Evolutionary conservation across 2,797 vertebrate genomes (phyloP).

Genomic region (Poecilia picta): DNA sequence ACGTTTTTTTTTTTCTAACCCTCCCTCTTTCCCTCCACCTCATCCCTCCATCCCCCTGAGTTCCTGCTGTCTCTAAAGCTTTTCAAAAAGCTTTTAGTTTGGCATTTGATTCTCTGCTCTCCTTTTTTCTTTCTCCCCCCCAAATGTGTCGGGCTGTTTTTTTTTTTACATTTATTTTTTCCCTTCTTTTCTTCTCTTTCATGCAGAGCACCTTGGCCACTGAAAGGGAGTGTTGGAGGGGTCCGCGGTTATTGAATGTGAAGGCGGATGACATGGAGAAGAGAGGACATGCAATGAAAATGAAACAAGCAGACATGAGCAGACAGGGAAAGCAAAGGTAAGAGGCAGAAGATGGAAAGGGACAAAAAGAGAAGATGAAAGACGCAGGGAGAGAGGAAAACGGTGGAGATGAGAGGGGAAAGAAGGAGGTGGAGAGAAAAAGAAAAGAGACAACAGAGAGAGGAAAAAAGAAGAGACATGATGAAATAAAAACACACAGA

Average conservation of each 20-base stretch:
- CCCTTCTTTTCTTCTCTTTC: slow-evolving; percentile 43
- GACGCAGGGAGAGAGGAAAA: background rate
- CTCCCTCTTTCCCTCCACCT: slow-evolving; percentile 4
- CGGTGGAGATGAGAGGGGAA: background rate
- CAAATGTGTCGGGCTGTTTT: slow-evolving; percentile 35
- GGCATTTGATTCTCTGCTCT: slow-evolving; percentile 66
- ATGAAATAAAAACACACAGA: background rate
- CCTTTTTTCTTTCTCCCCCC: slow-evolving; percentile 48
- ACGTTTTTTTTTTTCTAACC: slow-evolving; percentile 50
- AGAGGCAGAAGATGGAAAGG: slow-evolving; percentile 7
- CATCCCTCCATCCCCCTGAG: slow-evolving; percentile 17
- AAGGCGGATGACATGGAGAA: slow-evolving; percentile 43
- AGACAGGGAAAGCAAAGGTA: slow-evolving; percentile 14
- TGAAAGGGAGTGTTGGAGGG: slow-evolving; percentile 53
- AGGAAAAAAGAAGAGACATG: background rate
- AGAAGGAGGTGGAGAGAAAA: background rate
- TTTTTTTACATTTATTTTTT: slow-evolving; percentile 13
- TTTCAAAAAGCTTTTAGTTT: slow-evolving; percentile 62
- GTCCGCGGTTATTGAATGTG: slow-evolving; percentile 44
- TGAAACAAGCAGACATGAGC: slow-evolving; percentile 30
- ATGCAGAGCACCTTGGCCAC: slow-evolving; percentile 61
- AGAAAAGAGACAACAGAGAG: background rate
- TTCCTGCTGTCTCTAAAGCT: slow-evolving; percentile 56
- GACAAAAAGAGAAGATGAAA: background rate
- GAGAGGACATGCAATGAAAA: slow-evolving; percentile 30